Evolutionary conservation across 2,797 vertebrate genomes (phyloP), one percentile per base, ranked within the genome.

Genomic region (Acrocephalus scirpaceus): DNA sequence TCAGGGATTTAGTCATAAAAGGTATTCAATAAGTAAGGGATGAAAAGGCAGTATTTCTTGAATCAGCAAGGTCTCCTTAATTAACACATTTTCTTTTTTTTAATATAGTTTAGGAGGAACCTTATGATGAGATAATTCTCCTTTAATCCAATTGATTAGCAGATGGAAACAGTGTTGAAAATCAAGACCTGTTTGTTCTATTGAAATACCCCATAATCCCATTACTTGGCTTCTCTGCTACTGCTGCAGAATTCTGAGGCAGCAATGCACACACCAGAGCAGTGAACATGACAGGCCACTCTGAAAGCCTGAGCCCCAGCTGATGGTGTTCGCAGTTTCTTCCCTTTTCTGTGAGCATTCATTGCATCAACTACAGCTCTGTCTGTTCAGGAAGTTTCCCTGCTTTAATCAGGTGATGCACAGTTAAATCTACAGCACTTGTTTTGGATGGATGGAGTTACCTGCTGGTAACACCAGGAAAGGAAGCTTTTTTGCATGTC

Each of bases 91-190:
- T 2, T 5, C 16, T 51, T 34, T 44, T 44, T 34, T 61, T 21
- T 5, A 53, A 62, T 51, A 64, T 42, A 47, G 13, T 44, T 79
- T 67, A 77, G 32, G 23, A 88, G 77, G 40, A 69, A 62, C 44
- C 9, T 62, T 62, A 38, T 74, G 22, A 64, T 47, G 20, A 90
- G 30, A 60, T 79, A 85, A 80, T 71, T 87, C 27, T 88, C 34
- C n/a, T 93, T 73, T 80, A 94, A 92, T 89, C 60, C 78, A 71
- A 4, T 26, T 89, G 56, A 82, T 91, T 74, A 91, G 77, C 61
- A 85, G 23, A 14, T 92, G n/a, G 30, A 86, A 95, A 65, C 36
- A 42, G 42, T 29, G 32, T 36, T 91, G 69, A 90, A 79, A 92
- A 90, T 71, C 29, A 85, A 79, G 78, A 77, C 44, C 40, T 78